Percentiles rank a stretch among this genome's conserved stretches.
These are phyloP conservation scores for Drosophila nigricruria DNA, from an alignment of 2,888 invertebrate genomes.

Conservation along the genomic window DNA sequence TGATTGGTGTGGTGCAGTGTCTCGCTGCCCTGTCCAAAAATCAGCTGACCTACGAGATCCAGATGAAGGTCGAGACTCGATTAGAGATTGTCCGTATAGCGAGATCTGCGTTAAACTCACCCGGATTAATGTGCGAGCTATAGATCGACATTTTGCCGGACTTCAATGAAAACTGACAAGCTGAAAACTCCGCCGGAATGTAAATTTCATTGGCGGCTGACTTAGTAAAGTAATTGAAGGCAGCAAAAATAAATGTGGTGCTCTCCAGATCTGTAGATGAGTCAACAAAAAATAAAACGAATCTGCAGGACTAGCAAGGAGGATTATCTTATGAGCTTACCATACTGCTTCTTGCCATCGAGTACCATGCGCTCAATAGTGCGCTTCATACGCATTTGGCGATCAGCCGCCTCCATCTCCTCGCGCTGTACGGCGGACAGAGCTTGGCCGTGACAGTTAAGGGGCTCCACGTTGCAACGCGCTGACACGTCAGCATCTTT, in stretches of 20 bases:
- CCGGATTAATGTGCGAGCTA: constrained; percentile 85
- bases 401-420: constrained; percentile 54
- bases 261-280: constrained; percentile 72
- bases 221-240: constrained; percentile 83
- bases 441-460: constrained; percentile 73
- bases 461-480: constrained; percentile 42
- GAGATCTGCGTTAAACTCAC: constrained; percentile 64
- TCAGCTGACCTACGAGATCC: constrained; percentile 66
- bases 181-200: constrained; percentile 86
- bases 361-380: constrained; percentile 73
- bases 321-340: constrained; percentile 44
- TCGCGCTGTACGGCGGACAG: constrained; percentile 66
- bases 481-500: constrained; percentile 53
- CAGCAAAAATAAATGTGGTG: constrained; percentile 75
- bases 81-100: no score
- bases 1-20: constrained; percentile 84
- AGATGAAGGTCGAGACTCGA: background rate
- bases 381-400: constrained; percentile 72
- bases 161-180: constrained; percentile 85
- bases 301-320: background rate
- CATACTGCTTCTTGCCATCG: constrained; percentile 56
- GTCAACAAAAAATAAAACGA: no score
- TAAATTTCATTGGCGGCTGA: constrained; percentile 73
- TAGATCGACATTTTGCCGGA: constrained; percentile 85
- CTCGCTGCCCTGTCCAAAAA: constrained; percentile 85